phyloP scores from a whole-genome alignment of 2,113 vertebrate species.

The Tenebrosternarchus preto region DNA sequence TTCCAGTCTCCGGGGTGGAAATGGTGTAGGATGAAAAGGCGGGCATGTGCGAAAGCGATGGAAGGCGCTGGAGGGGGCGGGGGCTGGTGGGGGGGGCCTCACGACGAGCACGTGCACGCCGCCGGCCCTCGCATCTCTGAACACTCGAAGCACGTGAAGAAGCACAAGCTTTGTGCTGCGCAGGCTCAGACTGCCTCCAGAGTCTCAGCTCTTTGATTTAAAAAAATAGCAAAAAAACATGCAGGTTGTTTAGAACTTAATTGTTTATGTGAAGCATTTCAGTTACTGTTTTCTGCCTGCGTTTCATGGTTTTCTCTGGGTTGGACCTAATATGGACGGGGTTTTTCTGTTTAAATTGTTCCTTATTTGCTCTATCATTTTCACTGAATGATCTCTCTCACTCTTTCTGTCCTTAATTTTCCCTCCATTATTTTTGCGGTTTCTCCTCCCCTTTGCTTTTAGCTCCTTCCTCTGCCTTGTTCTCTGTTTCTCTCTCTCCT shows the following conservation, averaged over 20 bases:
- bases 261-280: neutral
- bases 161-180: neutral
- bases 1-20: neutral
- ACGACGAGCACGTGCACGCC: neutral
- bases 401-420: neutral
- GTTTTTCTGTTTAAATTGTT: constrained; percentile 2
- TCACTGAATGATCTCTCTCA: neutral
- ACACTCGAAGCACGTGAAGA: neutral
- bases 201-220: constrained; percentile 8
- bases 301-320: neutral
- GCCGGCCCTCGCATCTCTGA: neutral
- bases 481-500: neutral
- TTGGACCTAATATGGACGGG: no score
- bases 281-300: neutral
- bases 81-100: constrained; percentile 8
- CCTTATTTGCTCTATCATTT: neutral
- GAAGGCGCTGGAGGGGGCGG: constrained; percentile 22
- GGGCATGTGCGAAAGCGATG: neutral
- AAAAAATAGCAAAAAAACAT: neutral
- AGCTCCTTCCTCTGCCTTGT: neutral
- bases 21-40: neutral
- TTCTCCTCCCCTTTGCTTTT: neutral
- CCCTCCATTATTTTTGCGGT: neutral
- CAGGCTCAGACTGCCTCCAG: neutral
- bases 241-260: constrained; percentile 35